Evolutionary conservation across 2,113 vertebrate genomes (phyloP).

Genomic region (Lophotis ruficrista): DNA sequence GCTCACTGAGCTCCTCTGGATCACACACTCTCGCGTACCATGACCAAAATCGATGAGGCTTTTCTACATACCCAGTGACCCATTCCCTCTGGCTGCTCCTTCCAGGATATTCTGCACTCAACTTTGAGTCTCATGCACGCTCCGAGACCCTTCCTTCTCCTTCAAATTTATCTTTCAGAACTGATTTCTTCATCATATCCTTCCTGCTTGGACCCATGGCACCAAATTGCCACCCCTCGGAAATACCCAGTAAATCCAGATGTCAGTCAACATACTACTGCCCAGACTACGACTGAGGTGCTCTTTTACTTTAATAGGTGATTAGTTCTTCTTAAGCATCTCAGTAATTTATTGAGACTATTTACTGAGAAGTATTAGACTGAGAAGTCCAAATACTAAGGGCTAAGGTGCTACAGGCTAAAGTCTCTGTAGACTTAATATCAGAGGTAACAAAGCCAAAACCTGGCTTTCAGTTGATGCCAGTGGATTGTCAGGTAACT

Average conservation of each 20-base stretch:
- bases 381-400: background rate
- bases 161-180: background rate
- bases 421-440: background rate
- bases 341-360: background rate
- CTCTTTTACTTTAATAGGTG: background rate
- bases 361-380: background rate
- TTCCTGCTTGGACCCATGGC: background rate
- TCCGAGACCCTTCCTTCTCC: background rate
- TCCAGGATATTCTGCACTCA: background rate
- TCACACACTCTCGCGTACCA: background rate
- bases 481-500: conserved; percentile 10
- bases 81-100: background rate
- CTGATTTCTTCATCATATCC: background rate
- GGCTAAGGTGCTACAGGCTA: background rate
- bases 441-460: background rate
- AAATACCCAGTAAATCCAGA: background rate
- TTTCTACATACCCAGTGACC: background rate
- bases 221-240: background rate
- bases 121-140: fast-evolving
- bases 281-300: background rate
- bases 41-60: background rate
- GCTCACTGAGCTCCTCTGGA: background rate
- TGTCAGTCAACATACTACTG: background rate
- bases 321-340: background rate
- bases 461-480: background rate